Evolutionary conservation across 2,797 vertebrate species (phyloP).

Genomic region (Falco biarmicus): DNA sequence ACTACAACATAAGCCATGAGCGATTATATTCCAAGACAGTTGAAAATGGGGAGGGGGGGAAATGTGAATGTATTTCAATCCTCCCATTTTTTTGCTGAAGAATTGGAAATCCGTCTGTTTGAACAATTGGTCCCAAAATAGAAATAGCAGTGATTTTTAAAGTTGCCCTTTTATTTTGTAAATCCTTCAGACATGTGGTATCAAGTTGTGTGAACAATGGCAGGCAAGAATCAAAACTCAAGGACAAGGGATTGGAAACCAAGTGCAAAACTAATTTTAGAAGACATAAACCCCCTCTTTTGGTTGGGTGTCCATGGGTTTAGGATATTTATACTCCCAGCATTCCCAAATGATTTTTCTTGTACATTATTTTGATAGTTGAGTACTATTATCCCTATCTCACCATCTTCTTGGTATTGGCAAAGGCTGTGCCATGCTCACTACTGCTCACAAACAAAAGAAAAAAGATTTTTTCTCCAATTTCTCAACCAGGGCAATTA

Average conservation of each 20-base stretch:
- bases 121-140: neutral
- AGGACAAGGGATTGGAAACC: neutral
- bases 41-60: neutral
- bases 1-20: fast-evolving
- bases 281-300: neutral
- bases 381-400: neutral
- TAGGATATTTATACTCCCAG: neutral
- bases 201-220: neutral
- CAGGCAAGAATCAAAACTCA: neutral
- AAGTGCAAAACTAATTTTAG: neutral
- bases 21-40: neutral
- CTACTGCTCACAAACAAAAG: neutral
- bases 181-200: neutral
- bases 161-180: neutral
- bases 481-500: neutral
- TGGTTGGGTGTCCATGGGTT: neutral
- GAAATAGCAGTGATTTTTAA: neutral
- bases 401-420: neutral
- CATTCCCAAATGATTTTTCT: neutral
- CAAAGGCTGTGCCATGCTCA: neutral
- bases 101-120: neutral
- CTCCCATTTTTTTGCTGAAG: neutral
- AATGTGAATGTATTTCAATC: neutral
- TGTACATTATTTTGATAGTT: neutral
- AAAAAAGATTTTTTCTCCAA: neutral